Percentiles rank a stretch among this genome's conserved stretches.
These are phyloP conservation scores for Allophyes oxyacanthae DNA, from an alignment of 2,888 invertebrate species.

Conservation along the genomic window DNA sequence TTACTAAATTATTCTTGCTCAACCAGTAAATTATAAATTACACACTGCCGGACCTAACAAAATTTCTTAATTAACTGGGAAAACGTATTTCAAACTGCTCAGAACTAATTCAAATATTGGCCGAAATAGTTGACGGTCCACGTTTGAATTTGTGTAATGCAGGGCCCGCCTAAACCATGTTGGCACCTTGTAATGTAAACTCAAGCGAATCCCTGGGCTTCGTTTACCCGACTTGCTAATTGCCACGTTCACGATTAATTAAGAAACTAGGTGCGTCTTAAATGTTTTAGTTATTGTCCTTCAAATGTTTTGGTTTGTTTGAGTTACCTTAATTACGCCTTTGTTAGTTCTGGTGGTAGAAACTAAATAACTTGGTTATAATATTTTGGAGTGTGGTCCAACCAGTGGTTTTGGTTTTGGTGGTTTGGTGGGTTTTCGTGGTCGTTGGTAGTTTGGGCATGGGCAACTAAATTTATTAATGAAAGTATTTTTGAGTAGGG, in stretches of 20 bases:
- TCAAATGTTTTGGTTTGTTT: slow-evolving; percentile 2
- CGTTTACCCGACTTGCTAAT: slow-evolving; percentile 46
- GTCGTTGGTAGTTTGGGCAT: no score
- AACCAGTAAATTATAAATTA: slow-evolving; percentile 21
- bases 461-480: no score
- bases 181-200: slow-evolving; percentile 48
- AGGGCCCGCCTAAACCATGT: slow-evolving; percentile 43
- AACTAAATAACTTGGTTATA: background rate
- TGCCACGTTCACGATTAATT: slow-evolving; percentile 35
- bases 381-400: background rate
- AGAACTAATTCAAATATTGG: slow-evolving; percentile 27
- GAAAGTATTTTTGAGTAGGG: no score
- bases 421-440: no score
- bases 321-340: slow-evolving; percentile 1
- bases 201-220: slow-evolving; percentile 18
- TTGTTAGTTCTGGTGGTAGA: background rate
- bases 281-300: slow-evolving; percentile 13
- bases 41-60: background rate
- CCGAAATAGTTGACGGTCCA: slow-evolving; percentile 16
- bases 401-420: no score
- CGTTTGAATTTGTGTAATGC: slow-evolving; percentile 21
- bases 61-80: slow-evolving; percentile 17
- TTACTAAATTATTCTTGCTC: slow-evolving; percentile 1
- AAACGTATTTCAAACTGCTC: slow-evolving; percentile 9
- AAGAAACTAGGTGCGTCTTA: slow-evolving; percentile 20